Base-by-base conservation (phyloP, 2,113 vertebrate species). In the Aphelocoma coerulescens region DNA sequence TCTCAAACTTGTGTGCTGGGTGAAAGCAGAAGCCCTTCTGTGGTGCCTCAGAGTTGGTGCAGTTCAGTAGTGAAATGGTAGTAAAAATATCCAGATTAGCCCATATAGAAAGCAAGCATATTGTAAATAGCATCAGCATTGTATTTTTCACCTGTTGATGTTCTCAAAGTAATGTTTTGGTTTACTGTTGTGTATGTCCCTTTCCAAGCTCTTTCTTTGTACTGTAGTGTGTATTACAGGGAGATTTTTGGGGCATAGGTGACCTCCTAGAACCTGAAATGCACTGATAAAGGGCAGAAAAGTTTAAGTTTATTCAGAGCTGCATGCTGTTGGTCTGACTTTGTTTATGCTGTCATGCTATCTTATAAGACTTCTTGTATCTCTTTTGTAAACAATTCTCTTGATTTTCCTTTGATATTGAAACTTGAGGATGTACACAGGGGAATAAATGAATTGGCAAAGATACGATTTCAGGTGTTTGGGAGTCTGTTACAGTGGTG, bases 311-410 rank as follows among this genome's bases (percentile, higher is more conserved):
- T n/a, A 27, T 51, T 61, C 15, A 49, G 26, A 54, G 17, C 4
- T 75, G 5, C 67, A 14, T 68, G 9, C 44, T 82, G 4, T 74
- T 91, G 13, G 3, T 61, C 11, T 63, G 54, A 15, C 19, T 68
- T 76, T 0, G 0, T 54, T 89, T 61, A 63, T 61, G 11, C 13
- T 49, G 6, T 58, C 1, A 1, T n/a, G 51, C 10, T 28, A 0
- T 73, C 8, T 73, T 80, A 5, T 5, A 20, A 83, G 28, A n/a
- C 17, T 80, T 73, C 8, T 61, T 17, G 13, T 10, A 54, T 26
- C 7, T 35, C 43, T 55, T 69, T 63, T n/a, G 28, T 30, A n/a
- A 74, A n/a, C 7, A 55, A 2, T n/a, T 85, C 1, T 51, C 11
- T 58, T 54, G 8, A 19, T 59, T 72, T 85, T 66, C 3, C 6